phyloP scores from a whole-genome alignment of 1,140 invertebrate genomes.

The Atta colombica region DNA sequence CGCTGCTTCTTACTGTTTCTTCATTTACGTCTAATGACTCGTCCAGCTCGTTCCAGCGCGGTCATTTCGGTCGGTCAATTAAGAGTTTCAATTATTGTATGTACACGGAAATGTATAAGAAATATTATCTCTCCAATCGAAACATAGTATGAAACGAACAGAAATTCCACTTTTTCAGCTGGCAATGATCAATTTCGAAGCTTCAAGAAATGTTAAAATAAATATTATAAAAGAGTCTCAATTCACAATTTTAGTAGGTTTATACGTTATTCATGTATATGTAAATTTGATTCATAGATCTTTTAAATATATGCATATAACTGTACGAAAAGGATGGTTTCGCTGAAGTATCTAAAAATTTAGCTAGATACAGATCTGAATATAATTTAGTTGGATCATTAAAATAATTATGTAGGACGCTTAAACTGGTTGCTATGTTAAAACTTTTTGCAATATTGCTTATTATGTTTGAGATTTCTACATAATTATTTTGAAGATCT shows the following conservation, averaged over 20 bases:
- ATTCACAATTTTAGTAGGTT: not conserved
- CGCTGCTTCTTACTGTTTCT: slow-evolving; percentile 12
- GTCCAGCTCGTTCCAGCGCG: slow-evolving; percentile 29
- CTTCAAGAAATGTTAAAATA: not conserved
- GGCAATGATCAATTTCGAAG: not conserved
- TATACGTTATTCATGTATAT: not conserved
- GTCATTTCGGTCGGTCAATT: slow-evolving; percentile 15
- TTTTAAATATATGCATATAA: not conserved
- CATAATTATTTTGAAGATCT: too few species aligned
- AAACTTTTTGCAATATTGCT: too few species aligned
- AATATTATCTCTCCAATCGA: slow-evolving; percentile 8
- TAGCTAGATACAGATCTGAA: too few species aligned
- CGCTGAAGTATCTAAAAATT: too few species aligned
- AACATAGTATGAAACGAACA: not conserved
- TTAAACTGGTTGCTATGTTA: too few species aligned
- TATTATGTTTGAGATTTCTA: too few species aligned
- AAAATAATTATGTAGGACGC: too few species aligned
- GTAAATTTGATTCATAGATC: not conserved
- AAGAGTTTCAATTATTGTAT: slow-evolving; percentile 35
- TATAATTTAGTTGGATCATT: too few species aligned
- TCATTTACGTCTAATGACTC: slow-evolving; percentile 34
- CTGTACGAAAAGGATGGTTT: too few species aligned
- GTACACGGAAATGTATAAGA: not conserved
- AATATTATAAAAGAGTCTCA: not conserved
- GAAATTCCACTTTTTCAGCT: not conserved